phyloP scores from a whole-genome alignment of 2,113 vertebrate species.

The Dromas ardeola region DNA sequence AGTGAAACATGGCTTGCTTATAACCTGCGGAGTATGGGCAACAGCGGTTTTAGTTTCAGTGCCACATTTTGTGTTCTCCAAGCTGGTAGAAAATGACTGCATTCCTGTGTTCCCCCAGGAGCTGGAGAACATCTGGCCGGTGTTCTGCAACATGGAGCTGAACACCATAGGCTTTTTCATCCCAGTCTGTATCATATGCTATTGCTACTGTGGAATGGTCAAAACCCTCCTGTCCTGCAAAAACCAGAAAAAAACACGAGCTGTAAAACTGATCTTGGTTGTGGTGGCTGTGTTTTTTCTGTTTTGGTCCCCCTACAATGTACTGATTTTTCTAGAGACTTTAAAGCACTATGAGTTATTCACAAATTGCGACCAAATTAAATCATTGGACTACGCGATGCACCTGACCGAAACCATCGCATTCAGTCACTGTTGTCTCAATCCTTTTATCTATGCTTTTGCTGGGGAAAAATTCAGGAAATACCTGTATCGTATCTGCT shows the following conservation, averaged over 20 bases:
- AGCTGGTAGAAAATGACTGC: conserved; percentile 29
- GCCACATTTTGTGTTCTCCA: conserved; percentile 81
- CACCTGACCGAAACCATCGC: conserved; percentile 80
- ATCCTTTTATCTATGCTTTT: conserved; percentile 92
- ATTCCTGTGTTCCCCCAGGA: conserved; percentile 38
- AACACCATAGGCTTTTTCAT: conserved; percentile 82
- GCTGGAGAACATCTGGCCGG: conserved; percentile 75
- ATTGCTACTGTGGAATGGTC: conserved; percentile 86
- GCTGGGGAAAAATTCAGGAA: conserved; percentile 90
- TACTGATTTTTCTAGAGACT: conserved; percentile 81
- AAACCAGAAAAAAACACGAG: conserved; percentile 82
- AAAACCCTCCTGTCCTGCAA: conserved; percentile 80
- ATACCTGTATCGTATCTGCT: conserved; percentile 66
- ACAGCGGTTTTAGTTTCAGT: conserved; percentile 78
- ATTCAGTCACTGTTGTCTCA: conserved; percentile 87
- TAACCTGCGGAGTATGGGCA: conserved; percentile 77
- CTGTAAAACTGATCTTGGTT: conserved; percentile 82
- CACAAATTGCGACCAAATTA: conserved; percentile 40
- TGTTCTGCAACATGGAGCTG: conserved; percentile 76
- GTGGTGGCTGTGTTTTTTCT: conserved; percentile 84
- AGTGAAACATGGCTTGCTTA: conserved; percentile 64
- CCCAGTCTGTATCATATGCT: conserved; percentile 82
- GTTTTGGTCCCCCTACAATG: conserved; percentile 91
- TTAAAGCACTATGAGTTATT: conserved; percentile 69
- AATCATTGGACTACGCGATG: conserved; percentile 51